Conservation (phyloP, 2,888 invertebrate species). For the Agrochola lychnidis region DNA sequence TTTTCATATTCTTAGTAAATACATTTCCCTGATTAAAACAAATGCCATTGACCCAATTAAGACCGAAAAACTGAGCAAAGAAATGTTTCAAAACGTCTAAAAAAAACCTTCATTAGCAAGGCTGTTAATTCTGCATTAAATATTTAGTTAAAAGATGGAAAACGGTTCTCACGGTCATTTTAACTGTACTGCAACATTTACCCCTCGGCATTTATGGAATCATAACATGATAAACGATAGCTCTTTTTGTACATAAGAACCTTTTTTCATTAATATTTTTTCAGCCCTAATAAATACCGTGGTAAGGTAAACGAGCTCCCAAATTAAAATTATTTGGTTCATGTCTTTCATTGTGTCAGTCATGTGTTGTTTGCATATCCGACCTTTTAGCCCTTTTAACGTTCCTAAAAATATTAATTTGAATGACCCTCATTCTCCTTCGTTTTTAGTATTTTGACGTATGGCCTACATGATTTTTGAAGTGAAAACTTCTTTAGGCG, state of each 20-base stretch:
- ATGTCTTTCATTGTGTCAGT: conserved; percentile 44
- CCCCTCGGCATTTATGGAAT: conserved; percentile 23
- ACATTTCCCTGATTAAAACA: conserved; percentile 38
- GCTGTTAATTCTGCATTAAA: conserved; percentile 29
- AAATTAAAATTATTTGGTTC: conserved; percentile 38
- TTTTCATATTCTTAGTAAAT: conserved; percentile 3
- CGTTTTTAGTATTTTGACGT: neutral
- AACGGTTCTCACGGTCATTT: conserved; percentile 4
- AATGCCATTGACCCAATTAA: conserved; percentile 29
- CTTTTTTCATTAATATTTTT: conserved; percentile 34
- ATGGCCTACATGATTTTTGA: too few species aligned
- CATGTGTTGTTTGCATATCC: conserved; percentile 37
- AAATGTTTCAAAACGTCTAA: conserved; percentile 2
- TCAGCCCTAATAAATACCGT: conserved; percentile 12
- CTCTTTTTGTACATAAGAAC: conserved; percentile 20
- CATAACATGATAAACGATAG: conserved; percentile 36
- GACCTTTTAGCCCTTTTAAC: conserved; percentile 30
- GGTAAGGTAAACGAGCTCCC: conserved; percentile 17
- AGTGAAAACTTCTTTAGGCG: too few species aligned
- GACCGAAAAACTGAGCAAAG: neutral
- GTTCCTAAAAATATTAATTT: conserved; percentile 25
- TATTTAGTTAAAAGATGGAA: conserved; percentile 23
- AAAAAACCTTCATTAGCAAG: neutral
- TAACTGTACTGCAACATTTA: neutral
- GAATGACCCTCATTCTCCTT: conserved; percentile 4